Percentiles rank a stretch among this genome's conserved stretches.
Evolutionary conservation across 2,797 vertebrate genomes (phyloP).

Genomic region (Megalops cyprinoides): DNA sequence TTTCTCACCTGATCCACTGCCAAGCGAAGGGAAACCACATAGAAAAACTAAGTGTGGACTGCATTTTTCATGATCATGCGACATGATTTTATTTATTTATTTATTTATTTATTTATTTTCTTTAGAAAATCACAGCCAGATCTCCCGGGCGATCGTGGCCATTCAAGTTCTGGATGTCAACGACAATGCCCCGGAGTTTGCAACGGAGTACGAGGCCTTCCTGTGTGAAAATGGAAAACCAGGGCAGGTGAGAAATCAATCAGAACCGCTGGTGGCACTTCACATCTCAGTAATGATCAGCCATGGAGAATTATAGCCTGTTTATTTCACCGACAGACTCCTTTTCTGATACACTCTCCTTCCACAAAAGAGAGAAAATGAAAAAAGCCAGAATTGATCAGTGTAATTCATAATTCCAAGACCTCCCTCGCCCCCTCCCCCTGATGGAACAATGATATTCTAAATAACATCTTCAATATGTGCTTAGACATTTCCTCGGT

Average conservation of each 20-base stretch:
- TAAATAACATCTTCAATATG: not conserved
- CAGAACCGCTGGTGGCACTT: not conserved
- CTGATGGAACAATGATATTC: not conserved
- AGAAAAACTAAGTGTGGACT: conserved; percentile 39
- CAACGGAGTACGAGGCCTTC: conserved; percentile 90
- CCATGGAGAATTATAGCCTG: conserved; percentile 69
- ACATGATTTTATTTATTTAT: not conserved
- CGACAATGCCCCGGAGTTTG: conserved; percentile 96
- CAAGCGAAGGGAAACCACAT: conserved; percentile 55
- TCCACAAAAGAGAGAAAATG: not conserved
- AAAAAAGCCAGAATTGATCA: not conserved
- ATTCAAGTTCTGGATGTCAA: conserved; percentile 97
- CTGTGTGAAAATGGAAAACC: conserved; percentile 96
- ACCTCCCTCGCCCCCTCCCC: not conserved
- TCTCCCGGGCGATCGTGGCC: conserved; percentile 89
- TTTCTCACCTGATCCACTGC: conserved; percentile 55
- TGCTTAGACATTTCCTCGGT: not conserved
- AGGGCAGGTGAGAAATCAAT: conserved; percentile 80
- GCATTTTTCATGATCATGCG: not conserved
- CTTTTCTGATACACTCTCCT: not conserved
- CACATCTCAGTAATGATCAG: conserved; percentile 58
- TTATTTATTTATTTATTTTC: not conserved
- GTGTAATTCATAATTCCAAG: not conserved
- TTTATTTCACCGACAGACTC: conserved; percentile 60
- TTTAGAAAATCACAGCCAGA: conserved; percentile 94